These are phyloP conservation scores for Acleris emargana DNA, from an alignment of 2,888 invertebrate genomes.

Conservation along the genomic window DNA sequence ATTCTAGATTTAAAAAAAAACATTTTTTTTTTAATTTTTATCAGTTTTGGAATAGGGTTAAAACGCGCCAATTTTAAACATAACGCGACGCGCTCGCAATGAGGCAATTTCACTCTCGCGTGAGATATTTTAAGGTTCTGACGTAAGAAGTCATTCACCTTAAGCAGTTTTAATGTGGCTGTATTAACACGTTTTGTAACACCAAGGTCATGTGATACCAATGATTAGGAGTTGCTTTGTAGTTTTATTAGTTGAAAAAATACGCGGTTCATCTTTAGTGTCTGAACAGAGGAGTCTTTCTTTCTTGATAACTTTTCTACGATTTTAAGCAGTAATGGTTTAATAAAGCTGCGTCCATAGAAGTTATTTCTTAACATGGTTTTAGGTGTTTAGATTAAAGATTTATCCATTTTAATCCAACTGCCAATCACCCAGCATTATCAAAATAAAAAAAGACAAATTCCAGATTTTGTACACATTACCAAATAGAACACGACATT, in stretches of 20 bases:
- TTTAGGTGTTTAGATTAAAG: too few species aligned
- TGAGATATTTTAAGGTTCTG: constrained; percentile 40
- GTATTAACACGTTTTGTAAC: constrained; percentile 11
- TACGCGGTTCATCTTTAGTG: neutral
- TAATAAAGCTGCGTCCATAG: too few species aligned
- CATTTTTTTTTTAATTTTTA: too few species aligned
- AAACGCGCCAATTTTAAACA: constrained; percentile 19
- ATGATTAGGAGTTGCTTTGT: neutral
- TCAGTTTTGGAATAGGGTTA: neutral
- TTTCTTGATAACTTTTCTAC: neutral
- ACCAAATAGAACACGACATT: constrained; percentile 40
- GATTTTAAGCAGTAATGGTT: too few species aligned
- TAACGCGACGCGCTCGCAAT: constrained; percentile 17
- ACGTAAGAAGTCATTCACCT: constrained; percentile 49
- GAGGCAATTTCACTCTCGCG: constrained; percentile 40
- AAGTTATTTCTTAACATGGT: too few species aligned
- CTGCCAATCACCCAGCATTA: neutral
- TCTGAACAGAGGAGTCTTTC: too few species aligned
- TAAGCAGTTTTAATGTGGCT: constrained; percentile 14
- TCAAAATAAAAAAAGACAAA: constrained; percentile 7
- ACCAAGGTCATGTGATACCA: constrained; percentile 12
- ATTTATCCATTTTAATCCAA: too few species aligned
- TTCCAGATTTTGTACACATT: constrained; percentile 37
- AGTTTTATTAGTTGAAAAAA: neutral
- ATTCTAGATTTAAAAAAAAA: too few species aligned